Evolutionary conservation across 2,888 invertebrate species (phyloP).

Genomic region (Mythimna impura): DNA sequence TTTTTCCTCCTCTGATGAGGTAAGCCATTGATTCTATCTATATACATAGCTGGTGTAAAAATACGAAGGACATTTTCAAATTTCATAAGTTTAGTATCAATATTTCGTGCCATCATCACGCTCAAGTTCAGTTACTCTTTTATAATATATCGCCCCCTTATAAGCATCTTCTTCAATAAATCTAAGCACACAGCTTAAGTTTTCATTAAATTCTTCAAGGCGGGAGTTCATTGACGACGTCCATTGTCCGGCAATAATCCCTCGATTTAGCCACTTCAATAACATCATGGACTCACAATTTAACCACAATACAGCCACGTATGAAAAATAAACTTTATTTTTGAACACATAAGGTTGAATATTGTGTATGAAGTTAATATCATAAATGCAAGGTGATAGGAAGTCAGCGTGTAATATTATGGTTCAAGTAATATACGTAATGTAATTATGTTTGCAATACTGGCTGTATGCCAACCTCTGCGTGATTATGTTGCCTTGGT

Average conservation of each 20-base stretch:
- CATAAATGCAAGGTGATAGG: conserved; percentile 62
- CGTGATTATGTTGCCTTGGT: conserved; percentile 68
- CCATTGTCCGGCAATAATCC: conserved; percentile 68
- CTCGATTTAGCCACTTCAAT: conserved; percentile 67
- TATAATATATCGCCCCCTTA: neutral
- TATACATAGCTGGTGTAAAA: conserved; percentile 8
- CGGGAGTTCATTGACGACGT: conserved; percentile 63
- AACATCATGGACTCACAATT: conserved; percentile 46
- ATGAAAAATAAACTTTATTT: conserved; percentile 31
- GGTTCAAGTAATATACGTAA: conserved; percentile 59
- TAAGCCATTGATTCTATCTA: conserved; percentile 8
- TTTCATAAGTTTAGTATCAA: neutral
- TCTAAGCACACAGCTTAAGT: conserved; percentile 25
- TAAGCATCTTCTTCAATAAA: conserved; percentile 9
- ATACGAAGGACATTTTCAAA: conserved; percentile 9
- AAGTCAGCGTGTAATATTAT: conserved; percentile 62
- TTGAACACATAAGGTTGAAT: neutral
- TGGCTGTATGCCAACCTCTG: conserved; percentile 64
- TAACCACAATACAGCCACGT: conserved; percentile 1
- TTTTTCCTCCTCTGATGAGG: conserved; percentile 3
- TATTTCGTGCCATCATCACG: neutral
- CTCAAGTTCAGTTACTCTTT: conserved; percentile 2
- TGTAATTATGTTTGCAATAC: conserved; percentile 66
- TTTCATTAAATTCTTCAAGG: conserved; percentile 51
- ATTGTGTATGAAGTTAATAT: conserved; percentile 20